Base-by-base conservation (phyloP, 2,888 invertebrate species). In the Archips crataeganus region DNA sequence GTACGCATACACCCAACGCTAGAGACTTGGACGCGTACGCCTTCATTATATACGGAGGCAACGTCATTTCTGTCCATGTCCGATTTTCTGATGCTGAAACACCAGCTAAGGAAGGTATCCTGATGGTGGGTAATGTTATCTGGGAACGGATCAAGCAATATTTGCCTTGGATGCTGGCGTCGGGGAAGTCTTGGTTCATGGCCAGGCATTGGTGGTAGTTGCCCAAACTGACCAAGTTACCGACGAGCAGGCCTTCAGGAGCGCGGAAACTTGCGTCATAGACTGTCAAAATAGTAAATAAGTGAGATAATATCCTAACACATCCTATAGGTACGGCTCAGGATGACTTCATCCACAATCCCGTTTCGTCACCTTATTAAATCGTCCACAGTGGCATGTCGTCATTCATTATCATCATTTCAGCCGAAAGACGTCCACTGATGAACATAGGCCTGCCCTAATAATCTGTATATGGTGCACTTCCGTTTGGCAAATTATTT, bases 141-240 rank as follows among this genome's bases (percentile, higher is more conserved):
- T 23, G 57, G 9, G 57, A 9, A 2, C 32, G 23, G 11, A 57
- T 57, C 57, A 57, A 11, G 57, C 57, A 57, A 32, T 57, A 57
- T 32, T 57, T 57, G 60, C 60, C 60, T 60, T 60, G 5, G 60
- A 60, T 60, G 34, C 10, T 59, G 59, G 10, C 6, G 59, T 6
- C 13, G 11, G 59, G 34, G 34, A 34, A 34, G 59, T 32, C 11
- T 11, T 59, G 59, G 34, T 34, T 34, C 0, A 59, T 59, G 59
- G 34, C 34, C 59, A 59, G 59, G 59, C 59, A 59, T 13, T 59
- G 59, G 59, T 59, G 59, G 59, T 59, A 59, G 34, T 34, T 11
- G 34, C 59, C 59, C 1, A 34, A 11, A 34, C 34, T 34, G 13
- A 10, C 11, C 4, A 34, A 6, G 13, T 59, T 59, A 0, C 59